A percentile compares a stretch with the other conserved stretches of the same genome.
phyloP scores from a whole-genome alignment of 2,113 vertebrate species.

The Geococcyx californianus region DNA sequence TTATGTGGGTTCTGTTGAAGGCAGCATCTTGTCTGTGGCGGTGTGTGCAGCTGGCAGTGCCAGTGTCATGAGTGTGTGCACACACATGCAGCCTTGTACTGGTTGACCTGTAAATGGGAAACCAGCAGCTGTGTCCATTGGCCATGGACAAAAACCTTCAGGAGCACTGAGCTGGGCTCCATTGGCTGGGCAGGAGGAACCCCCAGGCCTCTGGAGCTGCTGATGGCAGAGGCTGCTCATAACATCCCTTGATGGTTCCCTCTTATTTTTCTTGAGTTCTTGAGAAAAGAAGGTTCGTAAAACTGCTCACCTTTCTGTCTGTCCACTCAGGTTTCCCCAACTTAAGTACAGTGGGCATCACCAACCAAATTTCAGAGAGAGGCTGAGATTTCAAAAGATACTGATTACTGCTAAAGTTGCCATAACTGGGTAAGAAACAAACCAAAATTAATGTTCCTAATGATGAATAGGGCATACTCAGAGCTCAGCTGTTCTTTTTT shows the following conservation, averaged over 20 bases:
- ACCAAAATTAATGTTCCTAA: neutral
- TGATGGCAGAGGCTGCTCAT: neutral
- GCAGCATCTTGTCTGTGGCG: rapidly evolving
- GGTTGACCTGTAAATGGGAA: neutral
- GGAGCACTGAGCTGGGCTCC: neutral
- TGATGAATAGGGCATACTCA: neutral
- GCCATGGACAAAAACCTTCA: neutral
- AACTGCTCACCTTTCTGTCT: neutral
- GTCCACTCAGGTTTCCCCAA: neutral
- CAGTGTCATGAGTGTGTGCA: rapidly evolving
- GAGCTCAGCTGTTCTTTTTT: neutral
- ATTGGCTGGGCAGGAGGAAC: neutral
- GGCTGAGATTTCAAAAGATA: neutral
- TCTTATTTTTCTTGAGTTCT: neutral
- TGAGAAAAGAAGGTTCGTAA: neutral
- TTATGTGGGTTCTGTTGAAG: neutral
- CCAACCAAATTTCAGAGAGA: neutral
- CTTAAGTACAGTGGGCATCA: neutral
- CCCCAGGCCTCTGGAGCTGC: neutral
- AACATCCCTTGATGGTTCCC: neutral
- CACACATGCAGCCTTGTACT: neutral
- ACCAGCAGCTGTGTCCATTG: neutral
- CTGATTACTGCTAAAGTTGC: neutral
- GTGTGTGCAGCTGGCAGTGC: neutral
- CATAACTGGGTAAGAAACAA: neutral